phyloP scores from a whole-genome alignment of 2,797 vertebrate genomes.

The Diplodus puntazzo region DNA sequence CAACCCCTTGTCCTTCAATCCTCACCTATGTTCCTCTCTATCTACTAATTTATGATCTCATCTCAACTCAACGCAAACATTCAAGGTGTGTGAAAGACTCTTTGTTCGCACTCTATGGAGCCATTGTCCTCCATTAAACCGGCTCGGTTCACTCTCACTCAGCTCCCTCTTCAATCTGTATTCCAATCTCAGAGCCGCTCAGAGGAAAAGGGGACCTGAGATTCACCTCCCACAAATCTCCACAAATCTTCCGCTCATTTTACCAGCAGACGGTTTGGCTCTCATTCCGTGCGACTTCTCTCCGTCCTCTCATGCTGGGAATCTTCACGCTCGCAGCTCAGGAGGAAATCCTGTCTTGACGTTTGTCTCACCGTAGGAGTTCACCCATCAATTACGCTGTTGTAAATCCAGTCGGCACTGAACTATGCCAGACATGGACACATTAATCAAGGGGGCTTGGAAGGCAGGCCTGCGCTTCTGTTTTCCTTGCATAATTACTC shows the following conservation, averaged over 20 bases:
- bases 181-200: constrained; percentile 43
- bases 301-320: constrained; percentile 33
- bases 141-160: constrained; percentile 30
- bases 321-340: constrained; percentile 54
- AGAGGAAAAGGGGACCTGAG: constrained; percentile 61
- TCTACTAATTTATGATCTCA: constrained; percentile 75
- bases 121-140: constrained; percentile 69
- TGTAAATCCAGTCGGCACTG: constrained; percentile 74
- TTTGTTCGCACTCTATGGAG: constrained; percentile 74
- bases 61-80: constrained; percentile 50
- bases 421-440: constrained; percentile 56
- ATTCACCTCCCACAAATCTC: constrained; percentile 78
- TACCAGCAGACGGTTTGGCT: constrained; percentile 69
- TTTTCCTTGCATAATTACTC: constrained; percentile 61
- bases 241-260: constrained; percentile 63
- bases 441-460: constrained; percentile 64
- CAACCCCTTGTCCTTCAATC: constrained; percentile 47
- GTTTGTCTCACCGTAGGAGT: constrained; percentile 62
- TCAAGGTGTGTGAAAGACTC: constrained; percentile 74
- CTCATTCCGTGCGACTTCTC: constrained; percentile 40
- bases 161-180: constrained; percentile 49
- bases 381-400: constrained; percentile 71
- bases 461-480: constrained; percentile 33
- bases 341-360: constrained; percentile 73
- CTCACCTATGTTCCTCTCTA: constrained; percentile 53